These are phyloP conservation scores for Pteruthius melanotis DNA, from an alignment of 2,113 vertebrate species.

Conservation along the genomic window DNA sequence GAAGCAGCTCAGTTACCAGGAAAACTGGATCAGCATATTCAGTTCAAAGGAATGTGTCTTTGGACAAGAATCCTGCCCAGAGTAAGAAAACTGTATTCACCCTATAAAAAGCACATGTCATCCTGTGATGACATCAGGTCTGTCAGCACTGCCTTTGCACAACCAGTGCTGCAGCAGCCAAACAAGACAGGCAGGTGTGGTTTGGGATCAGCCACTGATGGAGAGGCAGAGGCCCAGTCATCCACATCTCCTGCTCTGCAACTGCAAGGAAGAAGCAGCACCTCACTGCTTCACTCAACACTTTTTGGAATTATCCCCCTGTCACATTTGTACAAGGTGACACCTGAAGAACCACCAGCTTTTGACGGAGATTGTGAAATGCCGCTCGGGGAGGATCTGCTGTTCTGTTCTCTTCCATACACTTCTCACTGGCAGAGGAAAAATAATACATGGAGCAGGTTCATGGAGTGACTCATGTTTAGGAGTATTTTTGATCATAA, in stretches of 20 bases:
- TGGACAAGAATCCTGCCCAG: constrained; percentile 13
- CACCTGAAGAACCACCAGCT: not conserved
- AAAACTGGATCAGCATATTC: not conserved
- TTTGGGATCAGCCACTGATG: not conserved
- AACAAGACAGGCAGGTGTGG: not conserved
- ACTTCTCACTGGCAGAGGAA: not conserved
- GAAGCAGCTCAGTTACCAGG: not conserved
- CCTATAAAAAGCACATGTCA: not conserved
- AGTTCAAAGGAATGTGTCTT: constrained; percentile 12
- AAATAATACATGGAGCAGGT: not conserved
- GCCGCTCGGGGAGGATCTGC: not conserved
- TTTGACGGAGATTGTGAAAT: not conserved
- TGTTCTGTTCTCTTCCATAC: not conserved
- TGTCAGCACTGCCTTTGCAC: not conserved
- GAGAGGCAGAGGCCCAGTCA: not conserved
- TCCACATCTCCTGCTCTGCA: not conserved
- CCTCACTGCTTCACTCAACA: not conserved
- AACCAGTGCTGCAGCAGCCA: not conserved
- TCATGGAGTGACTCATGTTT: not conserved
- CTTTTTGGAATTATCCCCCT: not conserved
- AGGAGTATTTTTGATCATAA: not conserved
- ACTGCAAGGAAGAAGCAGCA: not conserved
- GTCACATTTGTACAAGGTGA: fast-evolving
- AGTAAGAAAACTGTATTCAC: not conserved
- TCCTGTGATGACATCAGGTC: not conserved